These are phyloP conservation scores for Colletes collaris DNA, from an alignment of 2,888 invertebrate genomes.

Conservation along the genomic window DNA sequence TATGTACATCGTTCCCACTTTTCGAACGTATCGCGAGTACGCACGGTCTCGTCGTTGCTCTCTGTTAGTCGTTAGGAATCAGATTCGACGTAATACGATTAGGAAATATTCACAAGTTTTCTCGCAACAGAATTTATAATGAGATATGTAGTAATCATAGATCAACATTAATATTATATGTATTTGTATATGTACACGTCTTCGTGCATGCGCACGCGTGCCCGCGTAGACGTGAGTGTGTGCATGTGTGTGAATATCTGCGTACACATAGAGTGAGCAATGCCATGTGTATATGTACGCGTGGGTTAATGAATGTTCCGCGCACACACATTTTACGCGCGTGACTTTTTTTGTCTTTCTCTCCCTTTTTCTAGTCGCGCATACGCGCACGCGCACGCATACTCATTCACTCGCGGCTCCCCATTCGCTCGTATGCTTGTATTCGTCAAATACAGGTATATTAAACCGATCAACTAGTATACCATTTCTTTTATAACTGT, in stretches of 20 bases:
- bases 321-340: not conserved
- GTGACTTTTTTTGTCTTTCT: slow-evolving; percentile 17
- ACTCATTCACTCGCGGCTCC: not conserved
- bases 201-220: slow-evolving; percentile 19
- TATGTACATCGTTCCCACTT: slow-evolving; percentile 14
- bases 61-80: slow-evolving; percentile 35
- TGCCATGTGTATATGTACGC: not conserved
- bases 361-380: not conserved
- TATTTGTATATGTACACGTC: slow-evolving; percentile 35
- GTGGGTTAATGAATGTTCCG: not conserved
- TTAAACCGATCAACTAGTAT: slow-evolving; percentile 56
- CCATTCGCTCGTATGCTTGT: slow-evolving; percentile 29
- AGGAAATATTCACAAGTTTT: slow-evolving; percentile 52
- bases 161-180: slow-evolving; percentile 42
- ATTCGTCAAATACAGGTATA: slow-evolving; percentile 35
- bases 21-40: slow-evolving; percentile 24
- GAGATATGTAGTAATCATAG: slow-evolving; percentile 54
- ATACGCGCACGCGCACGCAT: not conserved
- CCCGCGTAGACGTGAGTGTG: not conserved
- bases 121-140: slow-evolving; percentile 56
- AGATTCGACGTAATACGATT: slow-evolving; percentile 53
- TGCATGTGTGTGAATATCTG: not conserved
- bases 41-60: slow-evolving; percentile 28
- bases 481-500: slow-evolving; percentile 60
- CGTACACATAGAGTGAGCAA: not conserved